A percentile compares a stretch with the other conserved stretches of the same genome.
phyloP scores from a whole-genome alignment of 2,888 invertebrate species.

The Melinopterus prodromus region DNA sequence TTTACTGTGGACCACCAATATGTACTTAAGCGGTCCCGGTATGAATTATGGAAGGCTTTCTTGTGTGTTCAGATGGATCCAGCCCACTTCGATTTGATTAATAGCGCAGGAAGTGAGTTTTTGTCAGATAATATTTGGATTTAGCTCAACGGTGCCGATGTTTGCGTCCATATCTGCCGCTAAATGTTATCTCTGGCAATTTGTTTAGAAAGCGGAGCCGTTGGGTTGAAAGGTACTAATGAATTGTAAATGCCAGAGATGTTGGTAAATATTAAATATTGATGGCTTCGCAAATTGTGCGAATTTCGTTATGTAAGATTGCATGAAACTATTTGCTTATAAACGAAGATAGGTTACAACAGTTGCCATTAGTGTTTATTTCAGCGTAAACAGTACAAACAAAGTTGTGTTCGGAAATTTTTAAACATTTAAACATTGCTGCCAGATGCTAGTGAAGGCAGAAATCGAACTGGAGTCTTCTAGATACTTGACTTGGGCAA shows the following conservation, averaged over 20 bases:
- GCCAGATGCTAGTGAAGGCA: no score
- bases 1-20: background rate
- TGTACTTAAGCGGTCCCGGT: background rate
- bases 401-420: no score
- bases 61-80: background rate
- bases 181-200: background rate
- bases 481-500: no score
- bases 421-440: no score
- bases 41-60: background rate
- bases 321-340: background rate
- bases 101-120: background rate
- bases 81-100: background rate
- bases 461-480: no score
- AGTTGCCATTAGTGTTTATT: no score
- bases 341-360: background rate
- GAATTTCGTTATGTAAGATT: background rate
- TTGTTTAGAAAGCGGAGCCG: background rate
- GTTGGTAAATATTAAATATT: no score
- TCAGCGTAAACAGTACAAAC: no score
- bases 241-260: no score
- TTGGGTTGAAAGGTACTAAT: background rate
- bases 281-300: background rate
- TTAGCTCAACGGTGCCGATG: background rate
- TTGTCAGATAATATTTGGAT: background rate
- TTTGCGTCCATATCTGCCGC: background rate